Percentiles rank a stretch among this genome's conserved stretches.
phyloP scores from a whole-genome alignment of 1,140 invertebrate species.

The Acromyrmex heyeri region DNA sequence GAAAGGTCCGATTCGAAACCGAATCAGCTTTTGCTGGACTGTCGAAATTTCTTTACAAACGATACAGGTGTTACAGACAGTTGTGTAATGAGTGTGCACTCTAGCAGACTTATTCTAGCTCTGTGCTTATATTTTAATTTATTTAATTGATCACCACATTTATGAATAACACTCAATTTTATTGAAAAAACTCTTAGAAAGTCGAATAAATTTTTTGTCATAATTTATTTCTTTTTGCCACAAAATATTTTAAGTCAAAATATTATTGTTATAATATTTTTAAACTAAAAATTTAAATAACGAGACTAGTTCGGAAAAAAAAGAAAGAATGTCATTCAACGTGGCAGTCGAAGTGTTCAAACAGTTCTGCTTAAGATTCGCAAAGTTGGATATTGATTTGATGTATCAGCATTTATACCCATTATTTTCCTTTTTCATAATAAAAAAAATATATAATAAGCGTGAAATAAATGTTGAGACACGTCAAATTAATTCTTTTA shows the following conservation, averaged over 20 bases:
- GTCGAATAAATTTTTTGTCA: neutral
- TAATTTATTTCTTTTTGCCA: neutral
- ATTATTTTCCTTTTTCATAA: too few species aligned
- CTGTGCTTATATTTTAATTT: neutral
- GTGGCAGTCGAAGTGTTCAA: neutral
- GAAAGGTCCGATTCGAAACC: neutral
- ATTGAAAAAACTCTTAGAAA: neutral
- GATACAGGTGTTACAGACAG: neutral
- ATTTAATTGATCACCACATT: neutral
- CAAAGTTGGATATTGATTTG: too few species aligned
- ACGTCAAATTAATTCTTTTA: too few species aligned
- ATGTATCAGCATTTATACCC: too few species aligned
- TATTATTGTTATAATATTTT: too few species aligned
- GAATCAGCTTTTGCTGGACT: neutral
- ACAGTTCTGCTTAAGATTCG: too few species aligned
- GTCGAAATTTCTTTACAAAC: slow-evolving; percentile 9
- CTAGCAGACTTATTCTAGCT: neutral
- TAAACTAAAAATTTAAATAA: neutral
- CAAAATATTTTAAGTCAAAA: too few species aligned
- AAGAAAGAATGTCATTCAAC: neutral
- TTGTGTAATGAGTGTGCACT: neutral
- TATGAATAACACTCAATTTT: neutral
- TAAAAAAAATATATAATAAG: too few species aligned
- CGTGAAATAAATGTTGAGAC: too few species aligned
- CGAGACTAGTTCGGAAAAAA: neutral